Base-by-base conservation (phyloP, 2,797 vertebrate genomes). In the Onychomys leucogaster region DNA sequence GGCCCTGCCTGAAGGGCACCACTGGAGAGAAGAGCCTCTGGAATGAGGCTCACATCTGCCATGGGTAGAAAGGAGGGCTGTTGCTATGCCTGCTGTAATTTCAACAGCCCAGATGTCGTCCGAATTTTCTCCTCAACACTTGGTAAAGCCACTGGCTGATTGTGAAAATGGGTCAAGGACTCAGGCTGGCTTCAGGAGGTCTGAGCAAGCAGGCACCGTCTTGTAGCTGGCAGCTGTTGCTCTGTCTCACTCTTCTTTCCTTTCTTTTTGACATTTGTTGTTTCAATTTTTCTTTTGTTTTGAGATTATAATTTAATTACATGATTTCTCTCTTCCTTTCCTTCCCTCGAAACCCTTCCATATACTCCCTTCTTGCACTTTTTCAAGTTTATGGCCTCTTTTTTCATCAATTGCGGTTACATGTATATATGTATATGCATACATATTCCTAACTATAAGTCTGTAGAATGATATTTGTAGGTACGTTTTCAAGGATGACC, bases 151-250 rank as follows among this genome's bases (percentile, higher is more conserved):
- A 7, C 17, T 87, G 91, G n/a, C 46, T 41, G 90, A 57, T 27
- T 43, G 32, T 49, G 19, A 95, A 96, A 90, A 43, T 82, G 37
- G 57, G 55, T 41, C 29, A 82, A 93, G 96, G 93, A 46, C 59
- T 83, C 13, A 32, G 61, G 46, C 71, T 81, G 63, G 46, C 65
- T 91, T 94, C 59, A 0, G 89, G 71, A 77, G 17, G 86, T 80
- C 90, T 83, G 78, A 95, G 61, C 71, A 92, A 94, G 32, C 6
- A 73, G 77, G 59, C 41, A 52, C 63, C 49, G 29, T 52, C n/a
- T 67, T 1, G 0, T 29, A 55, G 69, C 27, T 77, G 52, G 73
- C 73, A 75, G 76, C 13, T 34, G 16, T 14, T 65, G 34, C 43
- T 93, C 34, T 55, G 34, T 55, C 41, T 0, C 37, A 0, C 17